Evolutionary conservation across 2,888 invertebrate species (phyloP).

Genomic region (Leptinotarsa juncta): DNA sequence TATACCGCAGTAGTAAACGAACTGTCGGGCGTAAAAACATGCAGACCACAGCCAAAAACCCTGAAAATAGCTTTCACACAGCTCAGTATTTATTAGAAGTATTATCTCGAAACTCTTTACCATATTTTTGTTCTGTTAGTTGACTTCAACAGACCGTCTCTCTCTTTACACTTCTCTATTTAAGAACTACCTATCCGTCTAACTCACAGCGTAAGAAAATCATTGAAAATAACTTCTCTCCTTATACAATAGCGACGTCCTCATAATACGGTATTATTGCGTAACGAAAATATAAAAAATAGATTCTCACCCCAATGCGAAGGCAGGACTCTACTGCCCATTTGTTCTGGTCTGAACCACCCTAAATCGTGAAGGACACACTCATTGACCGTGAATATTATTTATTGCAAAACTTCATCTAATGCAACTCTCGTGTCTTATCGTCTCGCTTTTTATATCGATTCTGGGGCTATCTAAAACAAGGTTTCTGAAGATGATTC

Average conservation of each 20-base stretch:
- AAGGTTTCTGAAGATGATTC: too few species aligned
- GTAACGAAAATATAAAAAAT: conserved; percentile 17
- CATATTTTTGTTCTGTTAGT: too few species aligned
- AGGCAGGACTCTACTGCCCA: conserved; percentile 7
- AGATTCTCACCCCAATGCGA: conserved; percentile 18
- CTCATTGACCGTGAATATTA: conserved; percentile 20
- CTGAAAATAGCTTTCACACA: too few species aligned
- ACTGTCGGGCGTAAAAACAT: too few species aligned
- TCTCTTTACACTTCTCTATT: too few species aligned
- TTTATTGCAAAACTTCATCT: conserved; percentile 14
- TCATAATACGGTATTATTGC: conserved; percentile 18
- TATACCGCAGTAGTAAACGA: too few species aligned
- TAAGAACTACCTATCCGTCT: background rate
- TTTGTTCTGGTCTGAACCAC: conserved; percentile 14
- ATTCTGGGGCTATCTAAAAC: too few species aligned
- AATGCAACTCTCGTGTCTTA: conserved; percentile 18
- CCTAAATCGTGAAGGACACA: conserved; percentile 18
- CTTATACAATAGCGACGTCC: conserved; percentile 1
- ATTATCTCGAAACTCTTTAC: too few species aligned
- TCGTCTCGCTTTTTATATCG: background rate
- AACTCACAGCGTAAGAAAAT: background rate
- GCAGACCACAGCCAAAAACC: too few species aligned
- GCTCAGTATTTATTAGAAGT: too few species aligned
- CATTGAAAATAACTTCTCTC: conserved; percentile 15
- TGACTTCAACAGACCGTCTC: too few species aligned